A percentile compares a stretch with the other conserved stretches of the same genome.
Evolutionary conservation across 2,113 vertebrate genomes (phyloP).

Genomic region (Corythoichthys haematopterus): DNA sequence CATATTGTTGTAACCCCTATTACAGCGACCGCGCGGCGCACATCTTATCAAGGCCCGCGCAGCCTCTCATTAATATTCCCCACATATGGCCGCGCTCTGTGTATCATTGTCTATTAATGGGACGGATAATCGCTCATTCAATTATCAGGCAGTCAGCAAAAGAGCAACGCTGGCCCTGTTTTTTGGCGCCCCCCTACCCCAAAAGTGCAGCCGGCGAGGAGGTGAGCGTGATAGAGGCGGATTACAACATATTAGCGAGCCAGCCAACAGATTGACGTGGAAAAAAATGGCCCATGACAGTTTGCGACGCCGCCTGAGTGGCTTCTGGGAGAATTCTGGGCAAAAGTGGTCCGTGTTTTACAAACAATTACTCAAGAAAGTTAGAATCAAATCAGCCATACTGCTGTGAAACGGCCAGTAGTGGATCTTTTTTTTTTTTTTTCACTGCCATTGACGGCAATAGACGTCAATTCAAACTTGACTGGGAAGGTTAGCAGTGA

Average conservation of each 20-base stretch:
- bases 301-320: too few species aligned
- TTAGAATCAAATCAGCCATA: too few species aligned
- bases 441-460: too few species aligned
- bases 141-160: constrained; percentile 91
- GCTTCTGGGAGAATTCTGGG: too few species aligned
- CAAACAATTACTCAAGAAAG: too few species aligned
- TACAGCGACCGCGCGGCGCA: constrained; percentile 73
- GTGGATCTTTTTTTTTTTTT: too few species aligned
- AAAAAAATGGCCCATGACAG: too few species aligned
- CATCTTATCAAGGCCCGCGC: constrained; percentile 89
- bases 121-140: constrained; percentile 98
- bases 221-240: constrained; percentile 70
- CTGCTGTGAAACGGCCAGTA: too few species aligned
- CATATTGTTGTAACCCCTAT: constrained; percentile 78
- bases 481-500: too few species aligned
- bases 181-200: constrained; percentile 39
- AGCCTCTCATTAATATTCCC: constrained; percentile 99
- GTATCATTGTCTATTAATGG: constrained; percentile 97
- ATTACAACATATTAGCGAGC: constrained; percentile 80
- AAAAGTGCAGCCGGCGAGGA: constrained; percentile 65
- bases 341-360: too few species aligned
- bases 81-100: constrained; percentile 85
- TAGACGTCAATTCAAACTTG: too few species aligned
- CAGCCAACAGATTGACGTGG: constrained; percentile 3
- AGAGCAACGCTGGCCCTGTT: constrained; percentile 65